Conservation (phyloP, 2,113 vertebrate species). For the Anoplopoma fimbria region DNA sequence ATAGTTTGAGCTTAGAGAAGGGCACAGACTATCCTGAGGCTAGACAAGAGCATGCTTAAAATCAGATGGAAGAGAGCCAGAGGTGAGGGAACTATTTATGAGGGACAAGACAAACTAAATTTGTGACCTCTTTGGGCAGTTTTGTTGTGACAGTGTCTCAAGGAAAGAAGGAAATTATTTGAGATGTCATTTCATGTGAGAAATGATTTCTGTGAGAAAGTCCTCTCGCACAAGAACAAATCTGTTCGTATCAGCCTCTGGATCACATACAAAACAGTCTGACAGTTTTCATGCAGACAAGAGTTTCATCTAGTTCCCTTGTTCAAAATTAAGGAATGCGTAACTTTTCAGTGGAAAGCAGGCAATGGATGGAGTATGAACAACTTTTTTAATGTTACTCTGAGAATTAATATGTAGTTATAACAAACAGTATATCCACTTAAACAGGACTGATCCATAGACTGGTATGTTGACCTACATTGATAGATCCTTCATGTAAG, state of each 20-base stretch:
- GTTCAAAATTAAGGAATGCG: not conserved
- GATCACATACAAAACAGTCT: not conserved
- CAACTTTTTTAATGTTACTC: not conserved
- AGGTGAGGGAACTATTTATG: conserved; percentile 7
- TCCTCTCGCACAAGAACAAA: conserved; percentile 1
- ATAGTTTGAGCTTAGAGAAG: not conserved
- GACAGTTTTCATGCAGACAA: not conserved
- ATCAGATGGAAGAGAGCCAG: conserved; percentile 16
- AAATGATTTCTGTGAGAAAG: not conserved
- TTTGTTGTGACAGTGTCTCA: conserved; percentile 1
- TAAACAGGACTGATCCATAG: conserved; percentile 31
- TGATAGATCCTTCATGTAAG: conserved; percentile 7
- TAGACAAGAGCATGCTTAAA: not conserved
- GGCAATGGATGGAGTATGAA: not conserved
- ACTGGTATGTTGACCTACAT: conserved; percentile 53
- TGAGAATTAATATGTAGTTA: not conserved
- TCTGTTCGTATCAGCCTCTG: not conserved
- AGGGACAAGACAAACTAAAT: conserved; percentile 8
- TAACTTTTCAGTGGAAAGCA: not conserved
- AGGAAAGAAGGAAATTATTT: not conserved
- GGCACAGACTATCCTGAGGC: not conserved
- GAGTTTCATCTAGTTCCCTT: conserved; percentile 8
- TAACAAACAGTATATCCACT: no score
- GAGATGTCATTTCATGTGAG: conserved; percentile 5
- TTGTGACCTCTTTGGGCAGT: conserved; percentile 4